Conservation (phyloP, 2,113 vertebrate species). For the Murina feae region DNA sequence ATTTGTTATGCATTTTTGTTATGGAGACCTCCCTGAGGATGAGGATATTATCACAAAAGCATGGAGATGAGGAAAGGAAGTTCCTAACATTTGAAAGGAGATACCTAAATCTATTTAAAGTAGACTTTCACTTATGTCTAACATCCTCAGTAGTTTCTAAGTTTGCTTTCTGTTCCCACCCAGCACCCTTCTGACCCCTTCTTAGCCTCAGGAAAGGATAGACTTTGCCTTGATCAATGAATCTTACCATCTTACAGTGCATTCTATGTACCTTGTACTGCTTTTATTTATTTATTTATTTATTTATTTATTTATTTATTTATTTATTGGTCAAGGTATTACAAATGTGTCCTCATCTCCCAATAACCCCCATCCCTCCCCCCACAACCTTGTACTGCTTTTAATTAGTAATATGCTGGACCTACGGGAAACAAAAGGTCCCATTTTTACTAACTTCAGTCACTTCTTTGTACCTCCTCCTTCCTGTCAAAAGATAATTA, state of each 20-base stretch:
- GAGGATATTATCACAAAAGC: not conserved
- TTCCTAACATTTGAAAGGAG: not conserved
- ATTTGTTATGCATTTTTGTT: rapidly evolving
- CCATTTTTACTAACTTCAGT: not conserved
- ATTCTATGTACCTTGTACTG: not conserved
- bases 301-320: too few species aligned
- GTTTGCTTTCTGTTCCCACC: not conserved
- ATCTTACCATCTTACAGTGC: conserved; percentile 8
- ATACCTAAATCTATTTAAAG: not conserved
- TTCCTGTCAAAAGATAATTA: not conserved
- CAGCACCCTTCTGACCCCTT: not conserved
- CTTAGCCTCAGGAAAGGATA: conserved; percentile 10
- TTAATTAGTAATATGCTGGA: not conserved
- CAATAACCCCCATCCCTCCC: too few species aligned
- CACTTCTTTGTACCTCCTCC: not conserved
- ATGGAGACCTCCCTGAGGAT: not conserved
- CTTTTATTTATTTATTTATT: conserved; percentile 42
- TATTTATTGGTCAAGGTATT: too few species aligned
- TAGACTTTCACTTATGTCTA: not conserved
- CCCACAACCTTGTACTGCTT: not conserved
- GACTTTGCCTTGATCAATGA: conserved; percentile 6
- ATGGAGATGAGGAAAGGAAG: not conserved
- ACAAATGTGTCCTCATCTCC: too few species aligned
- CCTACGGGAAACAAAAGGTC: not conserved
- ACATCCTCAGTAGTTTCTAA: not conserved